Evolutionary conservation across 2,113 vertebrate genomes (phyloP).

Genomic region (Morone chrysops): DNA sequence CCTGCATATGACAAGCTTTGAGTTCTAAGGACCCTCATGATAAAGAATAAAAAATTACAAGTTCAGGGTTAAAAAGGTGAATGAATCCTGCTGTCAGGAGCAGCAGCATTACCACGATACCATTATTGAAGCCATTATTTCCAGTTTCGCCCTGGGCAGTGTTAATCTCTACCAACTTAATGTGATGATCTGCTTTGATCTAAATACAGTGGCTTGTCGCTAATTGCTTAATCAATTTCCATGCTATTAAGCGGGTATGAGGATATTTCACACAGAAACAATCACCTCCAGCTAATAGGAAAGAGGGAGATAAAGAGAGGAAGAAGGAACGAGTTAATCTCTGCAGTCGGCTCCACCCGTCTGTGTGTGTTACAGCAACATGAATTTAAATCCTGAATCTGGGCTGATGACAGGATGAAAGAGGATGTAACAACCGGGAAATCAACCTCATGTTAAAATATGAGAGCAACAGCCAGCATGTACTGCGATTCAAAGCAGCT

Average conservation of each 20-base stretch:
- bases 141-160: constrained; percentile 19
- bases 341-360: constrained; percentile 4
- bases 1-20: background rate
- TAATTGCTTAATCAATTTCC: constrained; percentile 73
- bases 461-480: background rate
- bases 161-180: constrained; percentile 51
- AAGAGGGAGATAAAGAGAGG: constrained; percentile 20
- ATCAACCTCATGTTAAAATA: background rate
- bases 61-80: background rate
- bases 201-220: constrained; percentile 45
- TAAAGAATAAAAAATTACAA: background rate
- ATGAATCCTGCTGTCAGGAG: constrained; percentile 15
- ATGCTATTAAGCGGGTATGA: constrained; percentile 42
- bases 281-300: constrained; percentile 47
- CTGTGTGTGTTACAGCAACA: background rate
- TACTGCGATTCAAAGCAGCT: background rate
- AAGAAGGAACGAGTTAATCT: constrained; percentile 16
- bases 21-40: background rate
- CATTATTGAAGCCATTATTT: constrained; percentile 40
- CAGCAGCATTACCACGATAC: background rate
- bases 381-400: background rate
- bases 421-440: background rate
- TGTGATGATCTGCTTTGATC: constrained; percentile 64
- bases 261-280: constrained; percentile 64
- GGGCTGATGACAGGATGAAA: background rate